These are phyloP conservation scores for Ceratoteleas bidentatus DNA, from an alignment of 1,140 invertebrate genomes.

Conservation along the genomic window DNA sequence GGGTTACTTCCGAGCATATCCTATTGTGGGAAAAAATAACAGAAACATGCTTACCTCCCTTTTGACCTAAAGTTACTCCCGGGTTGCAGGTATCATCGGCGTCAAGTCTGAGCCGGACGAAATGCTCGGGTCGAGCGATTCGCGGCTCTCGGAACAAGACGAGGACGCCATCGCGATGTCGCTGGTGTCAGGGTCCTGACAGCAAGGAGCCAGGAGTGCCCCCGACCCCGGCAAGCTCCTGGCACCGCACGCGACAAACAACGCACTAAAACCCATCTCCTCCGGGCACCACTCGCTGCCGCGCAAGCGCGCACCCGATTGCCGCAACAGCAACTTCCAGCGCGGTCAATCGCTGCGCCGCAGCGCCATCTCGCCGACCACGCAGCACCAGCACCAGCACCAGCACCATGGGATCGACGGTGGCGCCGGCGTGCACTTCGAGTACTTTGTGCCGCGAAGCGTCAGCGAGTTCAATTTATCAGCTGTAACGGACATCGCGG, in stretches of 20 bases:
- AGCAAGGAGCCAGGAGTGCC: slow-evolving; percentile 79
- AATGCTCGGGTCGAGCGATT: too few relatives aligned
- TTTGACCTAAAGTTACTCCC: too few relatives aligned
- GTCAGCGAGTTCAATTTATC: slow-evolving; percentile 90
- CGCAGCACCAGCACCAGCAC: slow-evolving; percentile 70
- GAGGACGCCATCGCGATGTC: slow-evolving; percentile 84
- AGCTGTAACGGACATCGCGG: slow-evolving; percentile 80
- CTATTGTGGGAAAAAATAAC: too few relatives aligned
- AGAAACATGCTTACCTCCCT: too few relatives aligned
- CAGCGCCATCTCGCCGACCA: slow-evolving; percentile 80
- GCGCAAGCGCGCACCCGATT: slow-evolving; percentile 81
- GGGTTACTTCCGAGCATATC: too few relatives aligned
- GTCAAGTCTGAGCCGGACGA: too few relatives aligned
- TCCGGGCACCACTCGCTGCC: slow-evolving; percentile 83
- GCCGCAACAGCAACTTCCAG: slow-evolving; percentile 82
- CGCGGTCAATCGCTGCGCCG: slow-evolving; percentile 85
- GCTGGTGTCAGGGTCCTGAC: slow-evolving; percentile 85
- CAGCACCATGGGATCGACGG: slow-evolving; percentile 67
- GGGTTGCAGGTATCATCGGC: too few relatives aligned
- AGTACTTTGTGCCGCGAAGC: slow-evolving; percentile 91
- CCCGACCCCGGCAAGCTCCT: slow-evolving; percentile 77
- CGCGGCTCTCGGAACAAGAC: too few relatives aligned
- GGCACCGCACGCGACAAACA: slow-evolving; percentile 78
- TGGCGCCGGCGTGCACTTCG: slow-evolving; percentile 84
- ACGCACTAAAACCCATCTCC: slow-evolving; percentile 80